These are phyloP conservation scores for Hippocampus comes DNA, from an alignment of 2,113 vertebrate genomes.

Conservation along the genomic window DNA sequence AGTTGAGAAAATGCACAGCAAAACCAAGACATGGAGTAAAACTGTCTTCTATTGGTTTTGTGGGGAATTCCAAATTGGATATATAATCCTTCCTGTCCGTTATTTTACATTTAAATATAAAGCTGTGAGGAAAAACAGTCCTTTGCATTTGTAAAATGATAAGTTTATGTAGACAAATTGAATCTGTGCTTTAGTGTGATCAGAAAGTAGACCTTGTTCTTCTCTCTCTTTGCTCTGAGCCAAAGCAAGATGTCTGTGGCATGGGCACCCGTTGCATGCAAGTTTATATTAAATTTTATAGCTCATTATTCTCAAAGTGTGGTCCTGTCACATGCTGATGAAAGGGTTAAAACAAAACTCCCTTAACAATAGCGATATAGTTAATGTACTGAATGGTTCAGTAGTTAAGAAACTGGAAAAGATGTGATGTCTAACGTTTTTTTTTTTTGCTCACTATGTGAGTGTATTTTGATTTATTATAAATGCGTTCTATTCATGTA, in stretches of 20 bases:
- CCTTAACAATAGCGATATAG: background rate
- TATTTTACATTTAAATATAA: background rate
- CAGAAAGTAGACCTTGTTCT: too few relatives aligned
- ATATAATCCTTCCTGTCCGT: constrained; percentile 9
- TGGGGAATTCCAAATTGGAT: constrained; percentile 12
- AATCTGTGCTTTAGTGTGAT: too few relatives aligned
- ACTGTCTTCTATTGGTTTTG: background rate
- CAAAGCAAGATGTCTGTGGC: background rate
- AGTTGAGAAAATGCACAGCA: constrained; percentile 56
- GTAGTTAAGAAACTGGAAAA: background rate
- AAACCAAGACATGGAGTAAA: constrained; percentile 21
- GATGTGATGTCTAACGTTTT: background rate
- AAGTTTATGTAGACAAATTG: too few relatives aligned
- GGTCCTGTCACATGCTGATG: background rate
- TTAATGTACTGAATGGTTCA: background rate
- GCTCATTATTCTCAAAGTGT: background rate
- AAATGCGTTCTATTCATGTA: background rate
- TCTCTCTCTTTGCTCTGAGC: background rate
- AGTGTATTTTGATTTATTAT: background rate
- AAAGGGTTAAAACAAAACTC: background rate
- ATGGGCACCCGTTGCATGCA: background rate
- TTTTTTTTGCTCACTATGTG: background rate
- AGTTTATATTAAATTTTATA: background rate
- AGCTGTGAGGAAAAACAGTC: background rate
- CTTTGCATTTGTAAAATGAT: too few relatives aligned